A percentile compares a stretch with the other conserved stretches of the same genome.
Conservation (phyloP, 2,888 invertebrate genomes). For the Gibbula magus region DNA sequence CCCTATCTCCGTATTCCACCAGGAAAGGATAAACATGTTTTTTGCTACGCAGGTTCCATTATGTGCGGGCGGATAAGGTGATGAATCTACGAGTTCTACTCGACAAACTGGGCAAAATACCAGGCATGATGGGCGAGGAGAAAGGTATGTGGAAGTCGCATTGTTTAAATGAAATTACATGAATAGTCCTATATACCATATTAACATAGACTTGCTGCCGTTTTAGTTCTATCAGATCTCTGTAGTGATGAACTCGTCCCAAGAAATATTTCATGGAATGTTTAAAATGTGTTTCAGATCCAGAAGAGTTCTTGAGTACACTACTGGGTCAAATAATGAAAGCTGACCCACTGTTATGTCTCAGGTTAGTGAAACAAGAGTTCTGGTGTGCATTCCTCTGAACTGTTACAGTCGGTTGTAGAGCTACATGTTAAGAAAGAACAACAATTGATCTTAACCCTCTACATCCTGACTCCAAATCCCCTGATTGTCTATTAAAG, state of each 20-base stretch:
- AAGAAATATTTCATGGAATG: background rate
- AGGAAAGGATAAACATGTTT: too few species aligned
- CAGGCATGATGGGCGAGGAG: slow-evolving; percentile 92
- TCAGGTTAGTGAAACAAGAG: slow-evolving; percentile 73
- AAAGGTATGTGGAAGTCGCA: slow-evolving; percentile 79
- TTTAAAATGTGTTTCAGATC: slow-evolving; percentile 84
- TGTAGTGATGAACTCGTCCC: too few species aligned
- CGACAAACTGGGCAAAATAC: slow-evolving; percentile 91
- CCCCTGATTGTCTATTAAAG: too few species aligned
- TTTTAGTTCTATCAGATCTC: background rate
- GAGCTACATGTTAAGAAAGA: too few species aligned
- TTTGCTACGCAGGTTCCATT: slow-evolving; percentile 80
- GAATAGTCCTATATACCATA: too few species aligned
- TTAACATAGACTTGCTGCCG: too few species aligned
- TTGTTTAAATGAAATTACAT: too few species aligned
- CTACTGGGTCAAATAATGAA: slow-evolving; percentile 91
- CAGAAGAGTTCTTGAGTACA: slow-evolving; percentile 96
- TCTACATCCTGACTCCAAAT: too few species aligned
- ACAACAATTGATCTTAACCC: too few species aligned
- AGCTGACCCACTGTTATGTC: slow-evolving; percentile 81
- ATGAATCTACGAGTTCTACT: slow-evolving; percentile 92
- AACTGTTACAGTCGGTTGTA: too few species aligned
- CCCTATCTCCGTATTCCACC: too few species aligned
- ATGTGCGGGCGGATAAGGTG: slow-evolving; percentile 95
- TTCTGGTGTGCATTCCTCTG: too few species aligned